Evolutionary conservation across 2,113 vertebrate species (phyloP), one percentile per base, ranked within the genome.

Genomic region (Panthera tigris): DNA sequence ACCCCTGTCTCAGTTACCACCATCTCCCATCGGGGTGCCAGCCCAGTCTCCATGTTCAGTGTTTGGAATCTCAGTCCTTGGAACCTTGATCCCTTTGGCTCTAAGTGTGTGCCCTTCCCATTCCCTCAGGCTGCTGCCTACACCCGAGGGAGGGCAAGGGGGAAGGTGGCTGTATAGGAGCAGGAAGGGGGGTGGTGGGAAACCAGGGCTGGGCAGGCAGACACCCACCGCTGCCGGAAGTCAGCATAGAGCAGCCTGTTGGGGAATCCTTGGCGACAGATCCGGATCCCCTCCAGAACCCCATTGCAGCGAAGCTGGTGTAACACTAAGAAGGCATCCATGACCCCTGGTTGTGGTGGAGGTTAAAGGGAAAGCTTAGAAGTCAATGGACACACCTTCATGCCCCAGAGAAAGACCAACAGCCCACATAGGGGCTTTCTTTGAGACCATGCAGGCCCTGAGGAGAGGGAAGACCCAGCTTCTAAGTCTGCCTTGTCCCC

Each of bases 291-390:
- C 82, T 99, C 99, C 89, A 99, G 98, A 41, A 99, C 99, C 29
- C 99, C 99, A 31, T 99, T 99, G 97, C 99, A 99, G 81, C 99
- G 98, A 23, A 99, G 98, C 98, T 99, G 99, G 97, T 99, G 99
- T 87, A 99, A 98, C 92, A 99, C 99, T 97, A 99, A 12, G 96
- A 99, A 99, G 5, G 99, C 88, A 78, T 99, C 99, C 97, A 99
- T 99, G 96, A 99, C 98, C 78, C 99, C 99, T 99, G 89, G 41
- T 52, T 14, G 0, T 19, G 27, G 63, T 36, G 19, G 55, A 39
- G 63, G 50, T 73, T n/a, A n/a, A 76, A 61, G 29, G 57, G 23
- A 36, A 79, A 66, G 36, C 63, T 89, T 48, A 73, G 18, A 87
- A 10, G 45, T 68, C 65, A 85, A 15, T 5, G 7, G 71, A 45